phyloP scores from a whole-genome alignment of 2,888 invertebrate genomes.

The Diarsia rubi region DNA sequence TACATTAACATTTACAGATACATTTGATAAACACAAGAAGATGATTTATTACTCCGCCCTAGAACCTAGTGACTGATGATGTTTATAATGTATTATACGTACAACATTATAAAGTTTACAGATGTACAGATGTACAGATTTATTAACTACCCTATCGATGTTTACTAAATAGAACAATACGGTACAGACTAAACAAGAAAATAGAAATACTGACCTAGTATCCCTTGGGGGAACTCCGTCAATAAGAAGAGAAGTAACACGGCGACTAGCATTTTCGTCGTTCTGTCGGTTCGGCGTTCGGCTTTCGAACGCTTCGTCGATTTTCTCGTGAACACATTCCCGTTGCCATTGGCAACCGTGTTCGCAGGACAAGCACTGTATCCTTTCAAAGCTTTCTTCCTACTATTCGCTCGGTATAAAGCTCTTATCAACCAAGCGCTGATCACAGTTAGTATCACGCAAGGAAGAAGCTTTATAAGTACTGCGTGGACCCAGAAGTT shows the following conservation, averaged over 20 bases:
- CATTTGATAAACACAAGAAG: too few relatives aligned
- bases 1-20: too few relatives aligned
- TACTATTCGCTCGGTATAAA: slow-evolving; percentile 93
- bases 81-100: slow-evolving; percentile 12
- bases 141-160: slow-evolving; percentile 25
- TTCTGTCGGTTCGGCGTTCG: slow-evolving; percentile 92
- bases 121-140: too few relatives aligned
- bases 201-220: slow-evolving; percentile 88
- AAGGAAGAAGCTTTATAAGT: slow-evolving; percentile 95
- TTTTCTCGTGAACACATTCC: slow-evolving; percentile 84
- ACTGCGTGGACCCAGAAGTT: slow-evolving; percentile 96
- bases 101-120: slow-evolving; percentile 31
- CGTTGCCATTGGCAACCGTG: slow-evolving; percentile 81
- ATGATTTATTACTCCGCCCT: slow-evolving; percentile 27
- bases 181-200: slow-evolving; percentile 6
- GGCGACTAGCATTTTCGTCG: slow-evolving; percentile 97
- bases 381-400: slow-evolving; percentile 91
- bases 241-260: slow-evolving; percentile 96
- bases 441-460: slow-evolving; percentile 94
- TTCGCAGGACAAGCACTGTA: slow-evolving; percentile 85
- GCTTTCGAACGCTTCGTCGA: slow-evolving; percentile 85
- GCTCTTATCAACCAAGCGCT: slow-evolving; percentile 94
- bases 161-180: slow-evolving; percentile 22
- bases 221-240: slow-evolving; percentile 97
- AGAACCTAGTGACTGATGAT: slow-evolving; percentile 24